Base-by-base conservation (phyloP, 2,797 vertebrate genomes). In the Podarcis lilfordi region DNA sequence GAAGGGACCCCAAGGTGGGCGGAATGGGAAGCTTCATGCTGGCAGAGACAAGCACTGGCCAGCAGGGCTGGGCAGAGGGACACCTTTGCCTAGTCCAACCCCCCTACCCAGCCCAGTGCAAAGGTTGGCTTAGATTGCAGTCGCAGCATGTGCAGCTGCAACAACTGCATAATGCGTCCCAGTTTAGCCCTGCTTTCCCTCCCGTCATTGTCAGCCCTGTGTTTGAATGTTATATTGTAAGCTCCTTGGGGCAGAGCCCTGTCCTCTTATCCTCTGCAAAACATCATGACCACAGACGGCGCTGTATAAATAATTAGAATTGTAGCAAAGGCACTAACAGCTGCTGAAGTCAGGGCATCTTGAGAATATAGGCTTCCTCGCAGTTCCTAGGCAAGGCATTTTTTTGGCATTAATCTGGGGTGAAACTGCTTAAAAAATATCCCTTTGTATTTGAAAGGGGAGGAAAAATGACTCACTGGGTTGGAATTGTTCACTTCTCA, bases 341-440 rank as follows among this genome's bases (percentile, higher is more conserved):
- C 84, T 87, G 84, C 0, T 3, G 92, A 84, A 89, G 88, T 94
- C 93, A 91, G 27, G 92, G 89, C 90, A 94, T 92, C 10, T 2
- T 27, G 79, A 35, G 68, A 72, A 61, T 82, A 64, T 43, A 87
- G 92, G 32, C 40, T 89, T 61, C 89, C 75, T 86, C 86, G 61
- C 84, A 89, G 85, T 92, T 94, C 91, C 93, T 90, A 92, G 86
- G 77, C 55, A 71, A 66, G 0, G 0, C 1, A n/a, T 43, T 71
- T 71, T 94, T 94, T 74, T 93, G 92, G 88, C 93, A 95, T 92
- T 94, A 75, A 89, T 85, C 88, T 87, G 89, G 55, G n/a, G 29
- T 79, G 66, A 92, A 91, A 90, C 84, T 85, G 19, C 89, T 93
- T 84, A 89, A 80, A 93, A 87, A 94, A 77, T 68, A 89, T 74